A percentile compares a stretch with the other conserved stretches of the same genome.
Evolutionary conservation across 1,140 invertebrate genomes (phyloP).

Genomic region (Drosophila kurseongensis): DNA sequence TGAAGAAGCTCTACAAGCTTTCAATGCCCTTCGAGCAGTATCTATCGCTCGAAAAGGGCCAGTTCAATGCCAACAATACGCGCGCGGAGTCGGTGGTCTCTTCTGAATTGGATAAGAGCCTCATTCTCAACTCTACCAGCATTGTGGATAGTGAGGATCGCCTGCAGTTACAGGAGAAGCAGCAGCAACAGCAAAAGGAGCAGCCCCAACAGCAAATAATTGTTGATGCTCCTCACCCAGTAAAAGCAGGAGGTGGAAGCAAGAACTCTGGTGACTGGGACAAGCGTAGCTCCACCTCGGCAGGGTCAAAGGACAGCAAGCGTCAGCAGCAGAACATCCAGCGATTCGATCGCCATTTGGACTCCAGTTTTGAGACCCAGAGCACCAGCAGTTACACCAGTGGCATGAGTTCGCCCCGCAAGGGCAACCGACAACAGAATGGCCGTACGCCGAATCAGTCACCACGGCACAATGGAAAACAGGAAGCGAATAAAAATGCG

Average conservation of each 20-base stretch:
- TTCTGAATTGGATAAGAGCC: conserved; percentile 52
- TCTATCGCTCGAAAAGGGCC: conserved; percentile 76
- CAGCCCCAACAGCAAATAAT: neutral
- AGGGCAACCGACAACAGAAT: conserved; percentile 62
- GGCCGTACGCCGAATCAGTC: conserved; percentile 50
- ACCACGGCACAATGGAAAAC: conserved; percentile 64
- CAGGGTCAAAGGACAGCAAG: conserved; percentile 70
- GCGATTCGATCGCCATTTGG: conserved; percentile 25
- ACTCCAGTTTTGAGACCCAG: conserved; percentile 56
- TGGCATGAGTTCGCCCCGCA: conserved; percentile 66
- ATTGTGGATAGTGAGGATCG: conserved; percentile 70
- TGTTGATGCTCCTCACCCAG: conserved; percentile 9
- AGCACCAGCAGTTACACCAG: conserved; percentile 66
- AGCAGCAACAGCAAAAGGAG: conserved; percentile 26
- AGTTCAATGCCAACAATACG: conserved; percentile 63
- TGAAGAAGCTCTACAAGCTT: conserved; percentile 80
- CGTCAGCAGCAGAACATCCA: conserved; percentile 32
- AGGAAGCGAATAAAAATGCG: conserved; percentile 61
- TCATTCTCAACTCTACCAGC: conserved; percentile 69
- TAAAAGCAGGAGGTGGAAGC: conserved; percentile 5
- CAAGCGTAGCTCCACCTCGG: conserved; percentile 67
- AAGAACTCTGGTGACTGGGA: conserved; percentile 60
- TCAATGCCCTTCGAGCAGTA: conserved; percentile 83
- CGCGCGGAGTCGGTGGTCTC: conserved; percentile 52
- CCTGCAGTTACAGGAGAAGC: conserved; percentile 37